Evolutionary conservation across 2,888 invertebrate genomes (phyloP).

Genomic region (Pecten maximus): DNA sequence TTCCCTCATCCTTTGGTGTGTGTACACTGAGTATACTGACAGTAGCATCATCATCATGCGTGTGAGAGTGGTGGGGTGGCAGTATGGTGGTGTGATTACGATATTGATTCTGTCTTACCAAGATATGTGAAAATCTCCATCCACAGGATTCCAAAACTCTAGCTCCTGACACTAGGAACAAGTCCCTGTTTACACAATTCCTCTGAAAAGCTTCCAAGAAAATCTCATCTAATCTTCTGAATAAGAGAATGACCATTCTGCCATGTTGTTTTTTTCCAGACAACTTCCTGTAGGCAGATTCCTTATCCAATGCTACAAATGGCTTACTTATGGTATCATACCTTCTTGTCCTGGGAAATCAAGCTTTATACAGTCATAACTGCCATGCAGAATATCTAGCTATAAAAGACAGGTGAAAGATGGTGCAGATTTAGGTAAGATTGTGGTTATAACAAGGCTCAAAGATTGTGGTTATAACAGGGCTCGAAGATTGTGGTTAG

Average conservation of each 20-base stretch:
- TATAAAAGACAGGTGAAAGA: too few species aligned
- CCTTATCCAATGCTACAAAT: background rate
- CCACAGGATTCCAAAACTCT: constrained; percentile 22
- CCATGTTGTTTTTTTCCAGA: background rate
- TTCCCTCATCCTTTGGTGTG: background rate
- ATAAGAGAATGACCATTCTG: background rate
- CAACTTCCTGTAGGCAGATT: background rate
- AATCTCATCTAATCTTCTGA: constrained; percentile 17
- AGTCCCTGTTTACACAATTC: constrained; percentile 21
- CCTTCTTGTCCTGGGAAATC: too few species aligned
- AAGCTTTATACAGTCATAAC: too few species aligned
- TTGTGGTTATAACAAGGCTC: background rate
- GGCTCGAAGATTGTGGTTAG: background rate
- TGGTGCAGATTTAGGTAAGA: too few species aligned
- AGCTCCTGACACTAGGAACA: background rate
- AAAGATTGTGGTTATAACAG: background rate
- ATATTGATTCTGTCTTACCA: constrained; percentile 17
- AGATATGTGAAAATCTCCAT: background rate
- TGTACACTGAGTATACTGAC: constrained; percentile 11
- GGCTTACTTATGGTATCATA: background rate
- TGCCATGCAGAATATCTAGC: too few species aligned
- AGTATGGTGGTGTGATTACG: constrained; percentile 10
- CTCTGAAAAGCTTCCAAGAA: constrained; percentile 23
- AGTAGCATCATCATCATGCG: background rate
- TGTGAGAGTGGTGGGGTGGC: background rate